Evolutionary conservation across 30 jellyfish, hydroid and myxozoan species (phyloP).

Genomic region (Aurelia sp.): DNA sequence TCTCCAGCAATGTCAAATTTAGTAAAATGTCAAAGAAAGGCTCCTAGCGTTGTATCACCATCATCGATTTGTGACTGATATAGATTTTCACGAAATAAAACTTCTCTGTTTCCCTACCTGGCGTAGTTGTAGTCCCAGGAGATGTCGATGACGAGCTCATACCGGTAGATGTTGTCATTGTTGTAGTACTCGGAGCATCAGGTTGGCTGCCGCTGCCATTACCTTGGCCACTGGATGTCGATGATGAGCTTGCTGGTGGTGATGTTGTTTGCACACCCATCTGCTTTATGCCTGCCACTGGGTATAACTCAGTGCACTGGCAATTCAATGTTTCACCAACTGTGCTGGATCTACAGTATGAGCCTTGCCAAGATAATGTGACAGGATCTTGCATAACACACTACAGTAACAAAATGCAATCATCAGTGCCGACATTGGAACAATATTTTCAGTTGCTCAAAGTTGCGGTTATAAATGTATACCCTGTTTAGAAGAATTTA

Average conservation of each 20-base stretch:
- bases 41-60: too few relatives aligned
- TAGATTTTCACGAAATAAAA: too few relatives aligned
- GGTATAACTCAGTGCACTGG: constrained; percentile 24
- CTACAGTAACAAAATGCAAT: constrained; percentile 4
- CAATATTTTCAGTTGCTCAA: neutral
- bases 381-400: constrained; percentile 54
- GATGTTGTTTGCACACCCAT: neutral
- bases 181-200: neutral
- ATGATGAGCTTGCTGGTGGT: neutral
- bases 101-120: too few relatives aligned
- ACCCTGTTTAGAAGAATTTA: neutral
- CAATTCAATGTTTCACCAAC: constrained; percentile 9
- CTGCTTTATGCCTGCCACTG: constrained; percentile 46
- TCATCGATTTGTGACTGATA: too few relatives aligned
- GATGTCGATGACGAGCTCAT: neutral
- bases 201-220: neutral
- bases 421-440: neutral
- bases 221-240: neutral
- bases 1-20: too few relatives aligned
- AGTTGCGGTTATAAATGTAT: neutral
- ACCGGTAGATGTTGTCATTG: neutral
- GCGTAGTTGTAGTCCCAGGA: too few relatives aligned
- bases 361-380: constrained; percentile 15
- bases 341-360: constrained; percentile 7
- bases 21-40: too few relatives aligned